Conservation (phyloP, 1,140 invertebrate species). For the Mactra quadrangularis region DNA sequence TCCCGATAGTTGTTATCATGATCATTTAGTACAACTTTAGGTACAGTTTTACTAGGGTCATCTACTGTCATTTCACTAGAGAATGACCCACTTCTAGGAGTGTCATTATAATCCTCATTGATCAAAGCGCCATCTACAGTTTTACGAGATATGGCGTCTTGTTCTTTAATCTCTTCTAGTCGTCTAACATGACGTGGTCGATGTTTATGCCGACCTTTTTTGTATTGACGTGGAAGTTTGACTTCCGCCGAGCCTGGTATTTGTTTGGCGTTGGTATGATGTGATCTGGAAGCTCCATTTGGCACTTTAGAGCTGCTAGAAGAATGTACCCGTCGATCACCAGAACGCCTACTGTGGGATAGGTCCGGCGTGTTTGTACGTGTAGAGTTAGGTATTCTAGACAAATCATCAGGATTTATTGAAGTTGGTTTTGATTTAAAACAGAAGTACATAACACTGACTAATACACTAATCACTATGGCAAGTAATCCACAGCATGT, state of each 20-base stretch:
- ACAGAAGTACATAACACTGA: conserved; percentile 56
- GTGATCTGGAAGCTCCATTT: conserved; percentile 10
- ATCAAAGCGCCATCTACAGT: conserved; percentile 48
- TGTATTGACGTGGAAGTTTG: conserved; percentile 38
- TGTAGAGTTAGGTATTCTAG: conserved; percentile 30
- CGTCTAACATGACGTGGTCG: conserved; percentile 6
- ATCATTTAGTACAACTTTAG: conserved; percentile 32
- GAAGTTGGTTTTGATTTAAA: conserved; percentile 22
- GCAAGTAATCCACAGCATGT: conserved; percentile 48
- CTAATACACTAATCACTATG: conserved; percentile 51
- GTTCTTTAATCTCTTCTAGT: conserved; percentile 39
- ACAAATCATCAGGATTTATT: conserved; percentile 40
- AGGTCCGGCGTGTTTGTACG: conserved; percentile 39
- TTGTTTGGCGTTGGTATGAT: background rate
- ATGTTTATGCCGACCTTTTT: conserved; percentile 23
- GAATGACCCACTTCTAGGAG: conserved; percentile 54
- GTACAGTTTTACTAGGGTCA: conserved; percentile 22
- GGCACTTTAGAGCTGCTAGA: background rate
- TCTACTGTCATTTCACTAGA: conserved; percentile 58
- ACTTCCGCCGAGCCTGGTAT: conserved; percentile 51
- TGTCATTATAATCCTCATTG: conserved; percentile 39
- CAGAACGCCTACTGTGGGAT: background rate
- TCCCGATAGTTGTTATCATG: conserved; percentile 13
- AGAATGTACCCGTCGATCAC: conserved; percentile 1
- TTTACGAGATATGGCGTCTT: conserved; percentile 57